Conservation (phyloP, 1,140 invertebrate species). For the Pollicipes pollicipes region DNA sequence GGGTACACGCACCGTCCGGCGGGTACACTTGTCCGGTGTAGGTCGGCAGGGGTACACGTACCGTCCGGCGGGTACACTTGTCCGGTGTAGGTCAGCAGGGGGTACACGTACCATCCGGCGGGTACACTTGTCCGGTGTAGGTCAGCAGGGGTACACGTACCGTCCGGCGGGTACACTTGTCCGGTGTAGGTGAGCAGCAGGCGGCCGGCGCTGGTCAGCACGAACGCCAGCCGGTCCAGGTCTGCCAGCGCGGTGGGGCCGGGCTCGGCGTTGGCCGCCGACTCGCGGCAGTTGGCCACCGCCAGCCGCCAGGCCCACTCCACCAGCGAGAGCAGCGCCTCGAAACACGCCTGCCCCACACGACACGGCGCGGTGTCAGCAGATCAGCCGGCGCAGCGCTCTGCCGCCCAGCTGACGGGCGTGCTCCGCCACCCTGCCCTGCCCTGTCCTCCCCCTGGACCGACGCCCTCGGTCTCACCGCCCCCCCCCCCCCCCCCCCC, state of each 20-base stretch:
- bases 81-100: background rate
- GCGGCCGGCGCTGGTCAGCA: constrained; percentile 22
- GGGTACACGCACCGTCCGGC: too few species aligned
- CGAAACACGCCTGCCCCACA: constrained; percentile 48
- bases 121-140: constrained; percentile 44
- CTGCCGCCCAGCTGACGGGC: too few species aligned
- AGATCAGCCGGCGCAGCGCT: too few species aligned
- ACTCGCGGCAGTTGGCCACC: constrained; percentile 40
- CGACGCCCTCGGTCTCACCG: background rate
- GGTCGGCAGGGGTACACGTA: too few species aligned
- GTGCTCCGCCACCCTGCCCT: too few species aligned
- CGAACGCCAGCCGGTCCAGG: constrained; percentile 13
- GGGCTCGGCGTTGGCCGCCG: constrained; percentile 22
- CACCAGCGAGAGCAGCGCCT: constrained; percentile 51
- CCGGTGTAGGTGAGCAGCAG: constrained; percentile 63
- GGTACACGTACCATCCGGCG: too few species aligned
- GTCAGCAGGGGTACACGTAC: constrained; percentile 36
- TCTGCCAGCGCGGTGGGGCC: background rate
- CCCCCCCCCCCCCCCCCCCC: constrained; percentile 8
- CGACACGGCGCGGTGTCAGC: too few species aligned
- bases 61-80: too few species aligned
- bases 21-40: too few species aligned
- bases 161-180: constrained; percentile 65
- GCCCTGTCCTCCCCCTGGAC: too few species aligned
- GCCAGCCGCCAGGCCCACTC: constrained; percentile 66